Evolutionary conservation across 2,797 vertebrate genomes (phyloP).

Genomic region (Glyptemys insculpta): DNA sequence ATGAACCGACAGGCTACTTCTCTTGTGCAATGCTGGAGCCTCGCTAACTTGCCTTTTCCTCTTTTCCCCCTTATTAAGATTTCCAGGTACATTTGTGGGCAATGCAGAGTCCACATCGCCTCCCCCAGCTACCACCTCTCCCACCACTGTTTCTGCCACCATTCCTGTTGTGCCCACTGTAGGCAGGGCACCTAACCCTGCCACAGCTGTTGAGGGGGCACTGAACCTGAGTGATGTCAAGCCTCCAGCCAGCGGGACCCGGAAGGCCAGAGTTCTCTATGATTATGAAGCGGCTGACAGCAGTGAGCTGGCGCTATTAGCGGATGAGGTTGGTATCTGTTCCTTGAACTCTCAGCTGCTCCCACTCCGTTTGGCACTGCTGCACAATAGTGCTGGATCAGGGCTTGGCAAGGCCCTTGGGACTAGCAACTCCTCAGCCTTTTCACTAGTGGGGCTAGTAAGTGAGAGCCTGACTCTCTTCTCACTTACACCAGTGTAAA

Average conservation of each 20-base stretch:
- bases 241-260: constrained; percentile 90
- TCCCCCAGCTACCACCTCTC: constrained; percentile 75
- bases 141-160: constrained; percentile 75
- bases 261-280: constrained; percentile 93
- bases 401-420: neutral
- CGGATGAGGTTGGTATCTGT: constrained; percentile 90
- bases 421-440: no score
- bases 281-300: constrained; percentile 94
- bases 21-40: neutral
- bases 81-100: constrained; percentile 89
- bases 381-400: accelerated
- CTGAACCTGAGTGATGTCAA: constrained; percentile 91
- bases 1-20: neutral
- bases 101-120: constrained; percentile 81
- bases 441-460: no score
- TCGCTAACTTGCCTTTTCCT: neutral
- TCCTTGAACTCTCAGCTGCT: neutral
- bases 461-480: neutral
- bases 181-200: constrained; percentile 68
- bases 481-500: neutral
- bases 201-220: constrained; percentile 76
- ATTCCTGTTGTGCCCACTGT: constrained; percentile 81
- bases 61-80: constrained; percentile 70
- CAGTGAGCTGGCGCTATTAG: constrained; percentile 91
- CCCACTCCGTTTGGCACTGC: neutral